phyloP scores from a whole-genome alignment of 1,140 invertebrate species.

The Anoplophora glabripennis region DNA sequence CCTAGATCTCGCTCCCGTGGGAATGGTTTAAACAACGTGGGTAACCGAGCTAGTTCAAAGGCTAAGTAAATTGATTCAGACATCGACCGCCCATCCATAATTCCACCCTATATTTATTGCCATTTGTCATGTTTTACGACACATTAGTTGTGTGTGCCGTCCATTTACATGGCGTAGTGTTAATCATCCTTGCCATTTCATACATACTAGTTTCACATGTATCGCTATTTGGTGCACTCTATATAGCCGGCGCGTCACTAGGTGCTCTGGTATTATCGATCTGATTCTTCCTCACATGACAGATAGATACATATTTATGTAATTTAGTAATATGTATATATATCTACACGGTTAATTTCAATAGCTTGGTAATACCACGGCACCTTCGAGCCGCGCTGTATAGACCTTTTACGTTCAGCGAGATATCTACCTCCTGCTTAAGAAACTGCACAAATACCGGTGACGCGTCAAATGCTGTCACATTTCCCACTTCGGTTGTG shows the following conservation, averaged over 20 bases:
- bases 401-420: slow-evolving; percentile 21
- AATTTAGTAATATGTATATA: background rate
- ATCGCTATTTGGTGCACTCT: background rate
- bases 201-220: slow-evolving; percentile 24
- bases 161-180: slow-evolving; percentile 31
- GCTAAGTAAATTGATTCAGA: slow-evolving; percentile 38
- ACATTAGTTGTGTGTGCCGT: slow-evolving; percentile 35
- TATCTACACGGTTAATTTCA: background rate
- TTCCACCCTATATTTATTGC: slow-evolving; percentile 33
- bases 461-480: slow-evolving; percentile 1
- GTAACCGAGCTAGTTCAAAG: slow-evolving; percentile 49
- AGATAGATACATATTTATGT: background rate
- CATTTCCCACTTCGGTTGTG: background rate
- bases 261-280: too few species aligned
- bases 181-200: slow-evolving; percentile 37
- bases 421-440: slow-evolving; percentile 26
- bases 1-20: slow-evolving; percentile 62
- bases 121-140: slow-evolving; percentile 30
- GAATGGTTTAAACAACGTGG: slow-evolving; percentile 64
- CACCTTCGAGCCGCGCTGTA: slow-evolving; percentile 18
- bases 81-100: slow-evolving; percentile 32
- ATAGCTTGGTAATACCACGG: background rate
- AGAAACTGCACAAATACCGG: slow-evolving; percentile 14
- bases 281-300: slow-evolving; percentile 10
- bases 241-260: too few species aligned